Percentiles rank a stretch among this genome's conserved stretches.
Evolutionary conservation across 2,888 invertebrate genomes (phyloP).

Genomic region (Apamea anceps): DNA sequence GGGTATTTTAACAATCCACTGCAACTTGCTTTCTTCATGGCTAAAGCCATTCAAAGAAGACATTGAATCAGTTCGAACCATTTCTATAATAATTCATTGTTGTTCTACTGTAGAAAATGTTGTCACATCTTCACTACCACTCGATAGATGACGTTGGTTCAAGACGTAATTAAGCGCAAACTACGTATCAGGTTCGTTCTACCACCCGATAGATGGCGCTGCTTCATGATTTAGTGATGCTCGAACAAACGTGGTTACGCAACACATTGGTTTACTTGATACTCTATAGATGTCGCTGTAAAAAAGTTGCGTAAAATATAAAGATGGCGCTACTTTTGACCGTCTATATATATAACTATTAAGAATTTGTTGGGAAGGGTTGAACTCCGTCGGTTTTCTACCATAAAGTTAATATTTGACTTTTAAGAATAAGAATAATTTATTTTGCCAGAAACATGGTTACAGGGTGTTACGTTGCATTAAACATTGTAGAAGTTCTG

Average conservation of each 20-base stretch:
- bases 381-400: background rate
- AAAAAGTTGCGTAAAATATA: background rate
- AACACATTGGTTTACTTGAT: background rate
- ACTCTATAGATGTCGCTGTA: slow-evolving; percentile 29
- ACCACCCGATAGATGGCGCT: slow-evolving; percentile 10
- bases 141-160: background rate
- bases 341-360: no score
- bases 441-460: no score
- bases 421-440: background rate
- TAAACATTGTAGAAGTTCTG: no score
- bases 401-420: background rate
- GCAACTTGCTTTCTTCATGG: background rate
- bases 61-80: background rate
- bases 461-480: no score
- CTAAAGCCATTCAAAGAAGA: background rate
- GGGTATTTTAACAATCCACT: background rate
- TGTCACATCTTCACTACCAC: background rate
- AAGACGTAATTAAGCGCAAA: background rate
- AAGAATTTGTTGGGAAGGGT: background rate
- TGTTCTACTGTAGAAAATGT: background rate
- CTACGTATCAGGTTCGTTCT: fast-evolving
- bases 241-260: background rate
- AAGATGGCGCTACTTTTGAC: slow-evolving; percentile 6
- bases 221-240: background rate
- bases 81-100: background rate